Base-by-base conservation (phyloP, 2,888 invertebrate genomes). In the Calameuta idolon region DNA sequence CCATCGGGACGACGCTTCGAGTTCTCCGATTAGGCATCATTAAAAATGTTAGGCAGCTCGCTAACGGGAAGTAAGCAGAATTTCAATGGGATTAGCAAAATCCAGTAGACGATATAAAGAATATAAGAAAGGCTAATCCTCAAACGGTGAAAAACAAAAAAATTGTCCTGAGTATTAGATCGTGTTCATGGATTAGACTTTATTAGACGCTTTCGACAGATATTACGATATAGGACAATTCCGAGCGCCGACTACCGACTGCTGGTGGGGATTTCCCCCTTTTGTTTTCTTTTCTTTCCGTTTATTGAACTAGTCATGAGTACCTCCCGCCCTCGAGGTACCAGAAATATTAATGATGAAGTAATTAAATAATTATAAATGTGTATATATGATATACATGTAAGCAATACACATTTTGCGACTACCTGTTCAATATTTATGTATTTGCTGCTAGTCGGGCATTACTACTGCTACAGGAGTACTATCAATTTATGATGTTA, bases 301-400 rank as follows among this genome's bases (percentile, higher is more conserved):
- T 78, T 78, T 73, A n/a, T 78, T 55, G 34, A 89, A 87, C 89
- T 89, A 89, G 89, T 89, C 89, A 89, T 55, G 40, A 30, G 37
- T 33, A 33, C 79, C 76, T 74, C 77, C 76, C 76, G 77, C 55
- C 55, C 55, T 55, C 55, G 55, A 55, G 80, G 81, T 82, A 82
- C 74, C 75, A 75, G 79, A 75, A 69, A 75, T 75, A 40, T 31
- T 78, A 76, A 77, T 75, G 40, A 73, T 34, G 55, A 76, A 75
- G 55, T 75, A 82, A 81, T 77, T 3, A 85, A 81, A 81, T 76
- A 74, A 79, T 73, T 80, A 81, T 81, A 81, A 79, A 81, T 79
- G 73, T 79, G 79, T 80, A 81, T 81, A 81, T 79, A 79, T 78
- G 78, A 79, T 82, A 81, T 81, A 69, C 80, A 82, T 85, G 77